Conservation (phyloP, 2,888 invertebrate genomes). For the Hydropsyche betteni region DNA sequence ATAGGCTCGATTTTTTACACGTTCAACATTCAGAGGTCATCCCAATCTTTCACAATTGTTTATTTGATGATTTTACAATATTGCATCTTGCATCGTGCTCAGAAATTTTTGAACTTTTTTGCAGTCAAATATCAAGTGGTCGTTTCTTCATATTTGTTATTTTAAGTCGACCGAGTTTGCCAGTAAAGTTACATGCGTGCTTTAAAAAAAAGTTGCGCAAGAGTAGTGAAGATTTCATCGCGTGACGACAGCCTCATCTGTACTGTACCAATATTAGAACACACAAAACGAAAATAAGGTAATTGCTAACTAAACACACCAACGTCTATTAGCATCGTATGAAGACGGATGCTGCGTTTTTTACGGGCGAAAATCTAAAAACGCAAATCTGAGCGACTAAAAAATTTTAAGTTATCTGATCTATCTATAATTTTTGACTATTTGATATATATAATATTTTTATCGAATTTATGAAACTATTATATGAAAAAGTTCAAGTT, state of each 20-base stretch:
- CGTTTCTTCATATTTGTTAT: too few species aligned
- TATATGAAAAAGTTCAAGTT: background rate
- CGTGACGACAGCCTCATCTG: constrained; percentile 45
- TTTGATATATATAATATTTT: background rate
- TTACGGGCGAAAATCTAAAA: background rate
- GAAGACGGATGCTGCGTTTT: constrained; percentile 46
- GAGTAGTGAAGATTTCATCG: constrained; percentile 41
- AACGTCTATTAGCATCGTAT: constrained; percentile 36
- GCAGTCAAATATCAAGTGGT: too few species aligned
- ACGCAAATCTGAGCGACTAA: background rate
- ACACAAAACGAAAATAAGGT: constrained; percentile 39
- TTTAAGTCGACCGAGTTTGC: too few species aligned
- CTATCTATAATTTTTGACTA: background rate
- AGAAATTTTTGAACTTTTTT: too few species aligned
- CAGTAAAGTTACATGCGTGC: constrained; percentile 10
- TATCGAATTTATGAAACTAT: background rate
- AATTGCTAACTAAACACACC: constrained; percentile 46
- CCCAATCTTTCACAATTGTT: too few species aligned
- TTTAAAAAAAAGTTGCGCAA: constrained; percentile 30
- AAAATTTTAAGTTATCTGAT: too few species aligned
- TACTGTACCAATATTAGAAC: constrained; percentile 41
- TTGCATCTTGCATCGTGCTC: too few species aligned
- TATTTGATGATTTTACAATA: too few species aligned
- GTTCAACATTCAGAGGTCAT: too few species aligned
- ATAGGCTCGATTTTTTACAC: too few species aligned